Evolutionary conservation across 2,888 invertebrate species (phyloP).

Genomic region (Leucozona laternaria): DNA sequence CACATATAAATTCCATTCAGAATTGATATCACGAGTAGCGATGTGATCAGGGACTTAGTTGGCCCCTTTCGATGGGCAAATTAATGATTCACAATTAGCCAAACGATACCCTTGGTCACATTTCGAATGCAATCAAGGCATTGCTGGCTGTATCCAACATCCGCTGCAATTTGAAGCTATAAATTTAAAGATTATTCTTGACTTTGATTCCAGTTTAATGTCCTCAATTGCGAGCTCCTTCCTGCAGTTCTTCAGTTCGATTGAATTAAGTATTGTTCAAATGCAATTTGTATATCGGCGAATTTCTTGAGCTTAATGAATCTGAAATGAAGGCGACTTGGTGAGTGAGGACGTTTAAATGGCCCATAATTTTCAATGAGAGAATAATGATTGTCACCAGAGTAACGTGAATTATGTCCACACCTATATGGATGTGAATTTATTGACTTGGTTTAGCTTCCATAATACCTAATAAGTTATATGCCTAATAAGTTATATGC

Average conservation of each 20-base stretch:
- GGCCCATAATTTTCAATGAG: constrained; percentile 62
- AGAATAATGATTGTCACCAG: constrained; percentile 63
- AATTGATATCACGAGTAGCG: constrained; percentile 49
- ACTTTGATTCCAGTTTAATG: constrained; percentile 76
- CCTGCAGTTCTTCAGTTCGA: constrained; percentile 48
- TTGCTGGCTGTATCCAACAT: neutral
- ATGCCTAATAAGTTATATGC: neutral
- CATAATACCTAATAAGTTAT: neutral
- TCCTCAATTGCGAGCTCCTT: constrained; percentile 33
- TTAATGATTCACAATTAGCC: constrained; percentile 74
- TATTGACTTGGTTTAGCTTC: neutral
- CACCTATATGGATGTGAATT: constrained; percentile 38
- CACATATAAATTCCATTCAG: constrained; percentile 40
- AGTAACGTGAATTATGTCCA: constrained; percentile 45
- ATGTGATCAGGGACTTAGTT: constrained; percentile 49
- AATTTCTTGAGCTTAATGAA: constrained; percentile 60
- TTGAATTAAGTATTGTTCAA: constrained; percentile 69
- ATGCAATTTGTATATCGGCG: constrained; percentile 55
- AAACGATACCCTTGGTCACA: constrained; percentile 64
- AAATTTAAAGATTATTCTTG: constrained; percentile 73
- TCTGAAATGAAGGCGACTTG: constrained; percentile 31
- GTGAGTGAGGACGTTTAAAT: constrained; percentile 45
- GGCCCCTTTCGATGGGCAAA: constrained; percentile 59
- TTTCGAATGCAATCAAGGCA: constrained; percentile 58
- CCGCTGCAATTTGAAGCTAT: constrained; percentile 52